These are phyloP conservation scores for Entomobrya proxima DNA, from an alignment of 2,888 invertebrate species.

Conservation along the genomic window DNA sequence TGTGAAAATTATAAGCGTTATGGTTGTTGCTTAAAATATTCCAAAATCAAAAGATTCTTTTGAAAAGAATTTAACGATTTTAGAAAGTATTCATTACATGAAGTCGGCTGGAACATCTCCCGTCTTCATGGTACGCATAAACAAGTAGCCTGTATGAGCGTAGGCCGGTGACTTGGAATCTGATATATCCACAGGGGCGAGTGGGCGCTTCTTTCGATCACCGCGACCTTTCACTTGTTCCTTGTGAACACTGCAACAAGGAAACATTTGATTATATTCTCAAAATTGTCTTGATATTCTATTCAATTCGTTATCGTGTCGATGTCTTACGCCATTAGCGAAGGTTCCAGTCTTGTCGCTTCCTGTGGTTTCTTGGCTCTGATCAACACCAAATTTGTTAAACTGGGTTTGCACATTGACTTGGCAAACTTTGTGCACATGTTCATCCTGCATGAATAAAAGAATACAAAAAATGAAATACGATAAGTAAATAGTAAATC, in stretches of 20 bases:
- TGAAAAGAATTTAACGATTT: not conserved
- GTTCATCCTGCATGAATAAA: no score
- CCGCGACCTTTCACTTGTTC: conserved; percentile 68
- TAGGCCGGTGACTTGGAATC: conserved; percentile 59
- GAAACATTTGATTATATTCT: not conserved
- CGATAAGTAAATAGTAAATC: conserved; percentile 75
- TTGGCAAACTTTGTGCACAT: conserved; percentile 83
- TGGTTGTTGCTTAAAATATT: not conserved
- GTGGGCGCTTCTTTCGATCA: conserved; percentile 61
- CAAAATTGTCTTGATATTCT: not conserved
- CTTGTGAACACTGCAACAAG: conserved; percentile 60
- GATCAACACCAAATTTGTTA: conserved; percentile 58
- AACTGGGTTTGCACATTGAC: conserved; percentile 82
- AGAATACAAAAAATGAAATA: not conserved
- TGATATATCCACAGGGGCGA: conserved; percentile 57
- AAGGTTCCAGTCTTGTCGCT: conserved; percentile 56
- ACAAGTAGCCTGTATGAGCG: conserved; percentile 70
- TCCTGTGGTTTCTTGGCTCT: conserved; percentile 62
- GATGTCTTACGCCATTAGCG: conserved; percentile 51
- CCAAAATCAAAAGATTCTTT: not conserved
- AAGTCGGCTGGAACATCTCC: conserved; percentile 69
- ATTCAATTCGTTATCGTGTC: not conserved
- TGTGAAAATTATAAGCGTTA: conserved; percentile 4
- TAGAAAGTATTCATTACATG: conserved; percentile 60
- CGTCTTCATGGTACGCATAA: conserved; percentile 69